Evolutionary conservation across 2,113 vertebrate genomes (phyloP).

Genomic region (Mesocricetus auratus): DNA sequence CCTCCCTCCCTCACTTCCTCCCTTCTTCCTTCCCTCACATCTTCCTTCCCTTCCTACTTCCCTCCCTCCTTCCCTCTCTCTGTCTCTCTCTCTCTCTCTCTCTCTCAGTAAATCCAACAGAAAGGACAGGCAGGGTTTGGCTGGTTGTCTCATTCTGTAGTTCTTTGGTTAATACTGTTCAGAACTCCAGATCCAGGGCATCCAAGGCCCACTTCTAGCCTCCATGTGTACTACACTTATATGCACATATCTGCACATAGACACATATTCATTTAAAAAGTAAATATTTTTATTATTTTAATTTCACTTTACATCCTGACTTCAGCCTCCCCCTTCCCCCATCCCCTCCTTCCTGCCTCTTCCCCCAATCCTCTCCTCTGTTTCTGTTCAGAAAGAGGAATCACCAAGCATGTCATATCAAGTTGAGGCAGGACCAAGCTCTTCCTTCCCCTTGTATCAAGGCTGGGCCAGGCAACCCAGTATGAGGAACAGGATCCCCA

Average conservation of each 20-base stretch:
- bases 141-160: neutral
- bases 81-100: neutral
- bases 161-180: neutral
- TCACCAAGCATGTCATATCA: neutral
- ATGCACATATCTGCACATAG: too few species aligned
- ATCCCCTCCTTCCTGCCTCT: neutral
- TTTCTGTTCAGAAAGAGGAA: neutral
- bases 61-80: neutral
- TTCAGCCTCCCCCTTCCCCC: neutral
- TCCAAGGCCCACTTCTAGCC: neutral
- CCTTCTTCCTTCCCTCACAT: too few species aligned
- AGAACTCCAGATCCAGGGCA: neutral
- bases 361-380: neutral
- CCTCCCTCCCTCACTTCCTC: neutral
- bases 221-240: too few species aligned
- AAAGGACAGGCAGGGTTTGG: neutral
- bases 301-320: neutral
- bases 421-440: neutral
- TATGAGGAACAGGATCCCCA: neutral
- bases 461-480: neutral
- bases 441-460: neutral
- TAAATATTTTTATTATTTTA: neutral
- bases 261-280: neutral
- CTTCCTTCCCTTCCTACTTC: too few species aligned
- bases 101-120: neutral